Conservation (phyloP, 2,888 invertebrate genomes). For the Podabrus alpinus region DNA sequence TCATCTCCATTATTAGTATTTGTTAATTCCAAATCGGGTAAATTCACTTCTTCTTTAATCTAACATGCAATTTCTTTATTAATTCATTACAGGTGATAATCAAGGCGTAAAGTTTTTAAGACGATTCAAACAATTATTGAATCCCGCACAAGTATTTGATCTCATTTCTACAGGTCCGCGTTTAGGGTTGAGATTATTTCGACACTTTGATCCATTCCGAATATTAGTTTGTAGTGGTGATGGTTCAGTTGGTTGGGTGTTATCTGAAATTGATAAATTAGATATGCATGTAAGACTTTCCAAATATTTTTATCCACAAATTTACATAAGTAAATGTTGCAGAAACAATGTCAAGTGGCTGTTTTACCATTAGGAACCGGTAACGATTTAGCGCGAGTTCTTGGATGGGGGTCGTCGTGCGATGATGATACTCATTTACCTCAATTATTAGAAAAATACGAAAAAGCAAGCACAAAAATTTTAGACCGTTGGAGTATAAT, state of each 20-base stretch:
- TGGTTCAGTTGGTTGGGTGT: slow-evolving; percentile 97
- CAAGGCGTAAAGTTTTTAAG: slow-evolving; percentile 95
- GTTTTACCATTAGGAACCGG: slow-evolving; percentile 95
- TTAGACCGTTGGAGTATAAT: slow-evolving; percentile 96
- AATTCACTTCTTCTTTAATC: neutral
- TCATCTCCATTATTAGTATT: slow-evolving; percentile 86
- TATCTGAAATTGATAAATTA: slow-evolving; percentile 92
- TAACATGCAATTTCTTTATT: neutral
- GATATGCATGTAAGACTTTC: slow-evolving; percentile 83
- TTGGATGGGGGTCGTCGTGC: slow-evolving; percentile 96
- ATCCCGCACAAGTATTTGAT: slow-evolving; percentile 98
- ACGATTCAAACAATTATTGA: slow-evolving; percentile 91
- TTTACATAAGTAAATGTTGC: slow-evolving; percentile 37
- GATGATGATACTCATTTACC: slow-evolving; percentile 94
- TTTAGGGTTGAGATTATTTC: slow-evolving; percentile 82
- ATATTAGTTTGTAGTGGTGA: slow-evolving; percentile 97
- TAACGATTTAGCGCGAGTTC: slow-evolving; percentile 91
- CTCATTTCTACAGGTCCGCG: slow-evolving; percentile 88
- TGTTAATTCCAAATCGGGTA: slow-evolving; percentile 93
- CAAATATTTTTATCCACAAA: neutral
- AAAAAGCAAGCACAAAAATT: slow-evolving; percentile 97
- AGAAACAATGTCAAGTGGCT: slow-evolving; percentile 93
- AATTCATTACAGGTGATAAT: slow-evolving; percentile 76
- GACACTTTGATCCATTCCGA: slow-evolving; percentile 93
- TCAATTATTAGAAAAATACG: slow-evolving; percentile 89